These are phyloP conservation scores for Sinosuthora webbiana DNA, from an alignment of 2,113 vertebrate species.

Conservation along the genomic window DNA sequence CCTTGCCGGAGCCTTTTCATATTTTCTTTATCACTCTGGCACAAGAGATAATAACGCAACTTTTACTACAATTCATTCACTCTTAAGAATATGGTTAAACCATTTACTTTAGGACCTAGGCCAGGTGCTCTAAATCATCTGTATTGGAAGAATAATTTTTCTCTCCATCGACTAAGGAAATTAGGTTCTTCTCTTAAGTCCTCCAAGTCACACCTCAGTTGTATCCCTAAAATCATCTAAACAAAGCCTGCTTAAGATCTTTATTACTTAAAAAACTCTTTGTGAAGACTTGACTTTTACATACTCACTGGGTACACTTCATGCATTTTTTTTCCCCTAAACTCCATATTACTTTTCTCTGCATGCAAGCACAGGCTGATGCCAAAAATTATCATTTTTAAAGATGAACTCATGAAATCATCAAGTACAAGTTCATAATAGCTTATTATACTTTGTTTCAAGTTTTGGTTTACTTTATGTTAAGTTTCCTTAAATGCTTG, in stretches of 20 bases:
- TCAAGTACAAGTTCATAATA: neutral
- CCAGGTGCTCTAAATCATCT: neutral
- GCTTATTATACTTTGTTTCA: neutral
- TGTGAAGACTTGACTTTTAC: neutral
- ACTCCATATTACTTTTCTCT: neutral
- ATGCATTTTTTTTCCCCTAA: neutral
- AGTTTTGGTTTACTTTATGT: neutral
- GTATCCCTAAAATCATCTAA: neutral
- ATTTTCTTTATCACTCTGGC: conserved; percentile 2
- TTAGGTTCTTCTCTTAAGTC: neutral
- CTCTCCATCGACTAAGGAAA: neutral
- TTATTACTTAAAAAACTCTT: neutral
- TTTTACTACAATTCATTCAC: neutral
- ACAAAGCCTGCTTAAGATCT: neutral
- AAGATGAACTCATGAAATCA: neutral
- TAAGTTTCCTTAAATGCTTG: neutral
- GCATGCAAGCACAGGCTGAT: neutral
- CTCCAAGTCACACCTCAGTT: neutral
- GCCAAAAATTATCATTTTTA: neutral
- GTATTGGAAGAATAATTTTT: conserved; percentile 1
- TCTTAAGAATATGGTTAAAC: neutral
- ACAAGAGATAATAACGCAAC: neutral
- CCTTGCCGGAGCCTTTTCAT: neutral
- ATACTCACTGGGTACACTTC: neutral
- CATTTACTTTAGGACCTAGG: neutral